phyloP scores from a whole-genome alignment of 2,113 vertebrate genomes.

The Crotalus helleri region DNA sequence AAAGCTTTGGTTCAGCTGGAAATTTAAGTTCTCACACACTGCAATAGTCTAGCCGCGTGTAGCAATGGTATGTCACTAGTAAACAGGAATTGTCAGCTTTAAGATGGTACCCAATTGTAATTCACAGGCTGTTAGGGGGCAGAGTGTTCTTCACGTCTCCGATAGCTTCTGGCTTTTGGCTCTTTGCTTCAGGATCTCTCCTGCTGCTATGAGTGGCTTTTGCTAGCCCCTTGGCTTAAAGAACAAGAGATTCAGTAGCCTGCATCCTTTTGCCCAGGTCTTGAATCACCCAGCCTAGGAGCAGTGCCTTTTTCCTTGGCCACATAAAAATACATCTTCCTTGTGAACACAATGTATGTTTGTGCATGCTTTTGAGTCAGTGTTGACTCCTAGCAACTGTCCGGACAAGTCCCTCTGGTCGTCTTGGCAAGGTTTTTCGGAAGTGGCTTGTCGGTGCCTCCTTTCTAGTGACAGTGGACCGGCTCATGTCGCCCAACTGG shows the following conservation, averaged over 20 bases:
- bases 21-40: neutral
- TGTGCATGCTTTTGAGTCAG: neutral
- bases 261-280: neutral
- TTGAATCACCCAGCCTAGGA: neutral
- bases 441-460: neutral
- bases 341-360: neutral
- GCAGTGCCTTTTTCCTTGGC: neutral
- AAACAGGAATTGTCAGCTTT: neutral
- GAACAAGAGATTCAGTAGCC: neutral
- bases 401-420: neutral
- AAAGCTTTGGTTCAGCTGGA: neutral
- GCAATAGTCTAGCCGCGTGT: no score
- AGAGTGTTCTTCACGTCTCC: neutral
- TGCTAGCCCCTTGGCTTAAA: neutral
- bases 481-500: neutral
- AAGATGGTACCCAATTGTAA: neutral
- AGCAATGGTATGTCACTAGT: neutral
- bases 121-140: no score
- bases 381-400: neutral
- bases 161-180: neutral
- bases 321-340: neutral
- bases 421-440: neutral
- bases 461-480: neutral
- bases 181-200: neutral
- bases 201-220: neutral